Evolutionary conservation across 2,797 vertebrate genomes (phyloP).

Genomic region (Podargus strigoides): DNA sequence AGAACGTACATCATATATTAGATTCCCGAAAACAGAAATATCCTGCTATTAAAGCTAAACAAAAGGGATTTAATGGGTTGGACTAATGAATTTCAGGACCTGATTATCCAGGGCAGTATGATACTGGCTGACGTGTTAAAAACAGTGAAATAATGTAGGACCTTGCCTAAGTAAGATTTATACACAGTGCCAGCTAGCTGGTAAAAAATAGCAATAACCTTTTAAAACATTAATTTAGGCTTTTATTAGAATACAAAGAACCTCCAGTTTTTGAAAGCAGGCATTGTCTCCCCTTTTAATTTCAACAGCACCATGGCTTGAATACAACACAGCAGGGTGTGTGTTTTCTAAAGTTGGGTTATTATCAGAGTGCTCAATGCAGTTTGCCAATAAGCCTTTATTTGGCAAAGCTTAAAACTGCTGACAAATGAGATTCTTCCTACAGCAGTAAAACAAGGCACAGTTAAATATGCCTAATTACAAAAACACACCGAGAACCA

Average conservation of each 20-base stretch:
- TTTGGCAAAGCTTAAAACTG: slow-evolving; percentile 87
- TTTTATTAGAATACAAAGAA: slow-evolving; percentile 78
- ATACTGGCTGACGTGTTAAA: slow-evolving; percentile 67
- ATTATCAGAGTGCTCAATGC: slow-evolving; percentile 83
- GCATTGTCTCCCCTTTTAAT: slow-evolving; percentile 75
- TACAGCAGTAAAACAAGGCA: slow-evolving; percentile 76
- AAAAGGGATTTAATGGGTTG: slow-evolving; percentile 67
- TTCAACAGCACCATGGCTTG: slow-evolving; percentile 72
- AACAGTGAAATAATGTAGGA: slow-evolving; percentile 67
- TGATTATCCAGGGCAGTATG: slow-evolving; percentile 72
- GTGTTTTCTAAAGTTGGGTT: slow-evolving; percentile 78
- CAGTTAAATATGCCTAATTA: slow-evolving; percentile 77
- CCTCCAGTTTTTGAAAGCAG: slow-evolving; percentile 75
- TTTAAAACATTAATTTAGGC: slow-evolving; percentile 82
- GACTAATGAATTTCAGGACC: slow-evolving; percentile 76
- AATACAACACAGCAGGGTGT: slow-evolving; percentile 77
- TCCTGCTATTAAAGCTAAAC: slow-evolving; percentile 68
- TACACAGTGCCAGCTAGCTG: slow-evolving; percentile 71
- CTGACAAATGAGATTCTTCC: slow-evolving; percentile 91
- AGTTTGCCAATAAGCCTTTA: slow-evolving; percentile 81
- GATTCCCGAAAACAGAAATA: slow-evolving; percentile 53
- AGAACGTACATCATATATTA: slow-evolving; percentile 63
- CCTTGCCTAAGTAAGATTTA: slow-evolving; percentile 73
- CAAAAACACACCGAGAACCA: slow-evolving; percentile 61
- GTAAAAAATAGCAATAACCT: slow-evolving; percentile 81